Percentiles rank a stretch among this genome's conserved stretches.
Conservation (phyloP, 2,113 vertebrate genomes). For the Formicarius rufipectus region DNA sequence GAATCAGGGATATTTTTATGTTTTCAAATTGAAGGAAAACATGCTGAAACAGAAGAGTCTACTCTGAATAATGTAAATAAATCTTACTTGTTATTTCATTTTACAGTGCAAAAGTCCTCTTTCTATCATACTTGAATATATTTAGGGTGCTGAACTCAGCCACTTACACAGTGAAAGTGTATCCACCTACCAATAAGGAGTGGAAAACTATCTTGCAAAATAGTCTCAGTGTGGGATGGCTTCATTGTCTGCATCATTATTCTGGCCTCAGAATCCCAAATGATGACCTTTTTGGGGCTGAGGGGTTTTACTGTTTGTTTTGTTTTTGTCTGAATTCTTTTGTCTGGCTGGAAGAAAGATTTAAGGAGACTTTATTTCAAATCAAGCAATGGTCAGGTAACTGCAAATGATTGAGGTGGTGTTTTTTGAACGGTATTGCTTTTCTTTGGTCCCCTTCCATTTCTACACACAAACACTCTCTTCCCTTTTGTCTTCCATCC, state of each 20-base stretch:
- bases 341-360: neutral
- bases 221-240: neutral
- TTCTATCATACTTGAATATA: neutral
- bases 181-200: neutral
- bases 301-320: neutral
- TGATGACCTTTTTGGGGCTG: neutral
- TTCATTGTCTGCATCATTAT: neutral
- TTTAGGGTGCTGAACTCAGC: neutral
- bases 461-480: neutral
- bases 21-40: slow-evolving; percentile 7
- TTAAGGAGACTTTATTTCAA: neutral
- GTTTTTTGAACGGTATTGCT: neutral
- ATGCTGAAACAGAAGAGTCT: neutral
- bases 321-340: neutral
- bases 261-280: neutral
- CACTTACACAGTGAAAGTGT: neutral
- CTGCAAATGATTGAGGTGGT: neutral
- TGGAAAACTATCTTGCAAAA: neutral
- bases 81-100: neutral
- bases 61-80: neutral
- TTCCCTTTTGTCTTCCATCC: neutral
- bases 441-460: neutral
- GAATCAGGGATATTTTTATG: neutral
- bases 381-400: neutral
- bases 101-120: neutral